Conservation (phyloP, 2,113 vertebrate species). For the Solea senegalensis region DNA sequence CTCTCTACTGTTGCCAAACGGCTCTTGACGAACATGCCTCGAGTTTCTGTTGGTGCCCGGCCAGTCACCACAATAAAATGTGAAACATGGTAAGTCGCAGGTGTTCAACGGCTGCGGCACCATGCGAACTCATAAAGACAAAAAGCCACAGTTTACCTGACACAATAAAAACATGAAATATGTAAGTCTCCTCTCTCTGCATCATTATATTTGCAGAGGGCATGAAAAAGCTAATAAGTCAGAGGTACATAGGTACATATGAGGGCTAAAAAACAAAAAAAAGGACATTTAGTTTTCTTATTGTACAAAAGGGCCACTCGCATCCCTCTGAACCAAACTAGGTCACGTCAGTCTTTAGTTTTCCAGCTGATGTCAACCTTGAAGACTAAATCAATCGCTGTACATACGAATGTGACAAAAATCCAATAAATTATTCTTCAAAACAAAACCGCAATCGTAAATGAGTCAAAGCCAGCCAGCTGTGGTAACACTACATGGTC, state of each 20-base stretch:
- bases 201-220: background rate
- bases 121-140: conserved; percentile 11
- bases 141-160: conserved; percentile 25
- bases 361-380: conserved; percentile 55
- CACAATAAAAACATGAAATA: conserved; percentile 15
- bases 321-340: conserved; percentile 8
- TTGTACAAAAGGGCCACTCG: conserved; percentile 1
- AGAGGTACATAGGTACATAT: background rate
- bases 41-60: conserved; percentile 45
- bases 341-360: conserved; percentile 51
- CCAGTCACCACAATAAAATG: conserved; percentile 45
- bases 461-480: conserved; percentile 67
- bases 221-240: background rate
- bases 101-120: conserved; percentile 36
- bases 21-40: conserved; percentile 25
- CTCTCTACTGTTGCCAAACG: conserved; percentile 49
- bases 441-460: conserved; percentile 55
- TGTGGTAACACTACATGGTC: conserved; percentile 71
- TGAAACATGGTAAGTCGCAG: conserved; percentile 50
- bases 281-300: background rate
- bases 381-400: conserved; percentile 47
- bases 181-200: background rate
- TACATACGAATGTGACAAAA: conserved; percentile 62
- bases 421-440: conserved; percentile 68
- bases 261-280: background rate